Conservation (phyloP, 1,140 invertebrate genomes). For the Drosophila kanapiae region DNA sequence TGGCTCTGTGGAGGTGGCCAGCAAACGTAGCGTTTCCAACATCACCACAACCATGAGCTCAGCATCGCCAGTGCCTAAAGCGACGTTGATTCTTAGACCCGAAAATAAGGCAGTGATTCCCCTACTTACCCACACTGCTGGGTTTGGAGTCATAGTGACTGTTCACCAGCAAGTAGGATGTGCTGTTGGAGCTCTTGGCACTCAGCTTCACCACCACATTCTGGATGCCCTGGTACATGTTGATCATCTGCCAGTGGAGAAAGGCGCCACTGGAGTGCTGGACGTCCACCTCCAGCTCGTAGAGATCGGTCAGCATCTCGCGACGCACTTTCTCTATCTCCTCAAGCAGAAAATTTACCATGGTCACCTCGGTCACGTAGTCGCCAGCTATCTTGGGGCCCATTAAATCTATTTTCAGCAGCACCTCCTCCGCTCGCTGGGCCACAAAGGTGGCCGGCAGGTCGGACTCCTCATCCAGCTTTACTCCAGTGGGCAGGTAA, state of each 20-base stretch:
- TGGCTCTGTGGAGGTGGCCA: conserved; percentile 88
- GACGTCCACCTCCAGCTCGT: conserved; percentile 70
- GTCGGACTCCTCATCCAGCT: conserved; percentile 49
- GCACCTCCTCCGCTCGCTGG: conserved; percentile 78
- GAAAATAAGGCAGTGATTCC: no score
- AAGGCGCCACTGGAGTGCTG: conserved; percentile 90
- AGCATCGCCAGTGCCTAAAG: conserved; percentile 92
- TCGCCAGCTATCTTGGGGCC: conserved; percentile 89
- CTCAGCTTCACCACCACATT: conserved; percentile 93
- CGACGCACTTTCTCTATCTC: conserved; percentile 55
- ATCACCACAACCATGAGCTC: conserved; percentile 90
- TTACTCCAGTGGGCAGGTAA: conserved; percentile 58
- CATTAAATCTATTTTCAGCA: conserved; percentile 89
- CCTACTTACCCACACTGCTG: conserved; percentile 88
- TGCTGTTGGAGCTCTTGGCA: conserved; percentile 80
- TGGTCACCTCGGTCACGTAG: conserved; percentile 88
- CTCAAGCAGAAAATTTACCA: conserved; percentile 87
- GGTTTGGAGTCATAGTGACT: conserved; percentile 97
- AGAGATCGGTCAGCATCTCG: conserved; percentile 58
- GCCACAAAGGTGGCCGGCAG: conserved; percentile 65
- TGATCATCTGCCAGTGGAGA: conserved; percentile 91
- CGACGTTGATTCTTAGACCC: rapidly evolving
- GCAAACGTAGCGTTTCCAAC: conserved; percentile 93
- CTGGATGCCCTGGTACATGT: conserved; percentile 89
- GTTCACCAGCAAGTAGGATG: conserved; percentile 92